A percentile compares a stretch with the other conserved stretches of the same genome.
Evolutionary conservation across 2,888 invertebrate genomes (phyloP).

Genomic region (Malachius bipustulatus): DNA sequence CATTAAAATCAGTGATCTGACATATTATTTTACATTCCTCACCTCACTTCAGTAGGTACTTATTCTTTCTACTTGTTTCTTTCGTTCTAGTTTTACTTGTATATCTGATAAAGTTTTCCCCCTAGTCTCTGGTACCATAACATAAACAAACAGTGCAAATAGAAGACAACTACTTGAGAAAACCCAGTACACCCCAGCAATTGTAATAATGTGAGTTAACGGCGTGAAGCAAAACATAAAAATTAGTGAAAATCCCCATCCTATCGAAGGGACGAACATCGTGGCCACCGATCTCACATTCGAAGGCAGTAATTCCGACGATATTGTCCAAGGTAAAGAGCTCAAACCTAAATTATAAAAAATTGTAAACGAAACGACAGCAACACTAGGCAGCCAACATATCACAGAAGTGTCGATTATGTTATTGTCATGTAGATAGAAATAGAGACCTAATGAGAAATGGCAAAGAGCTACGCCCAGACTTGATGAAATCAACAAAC

Average conservation of each 20-base stretch:
- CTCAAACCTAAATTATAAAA: conserved; percentile 43
- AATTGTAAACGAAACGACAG: conserved; percentile 51
- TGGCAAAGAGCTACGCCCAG: conserved; percentile 51
- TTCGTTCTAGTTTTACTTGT: conserved; percentile 42
- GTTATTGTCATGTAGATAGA: conserved; percentile 38
- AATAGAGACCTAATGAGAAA: conserved; percentile 39
- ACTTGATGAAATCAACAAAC: conserved; percentile 58
- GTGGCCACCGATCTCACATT: conserved; percentile 64
- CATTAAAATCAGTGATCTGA: no score
- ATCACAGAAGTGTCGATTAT: conserved; percentile 37
- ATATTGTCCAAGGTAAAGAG: conserved; percentile 63
- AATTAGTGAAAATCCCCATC: conserved; percentile 61
- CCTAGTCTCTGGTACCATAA: conserved; percentile 87
- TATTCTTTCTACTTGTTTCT: no score
- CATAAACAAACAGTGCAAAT: conserved; percentile 61
- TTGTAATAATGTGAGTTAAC: conserved; percentile 44
- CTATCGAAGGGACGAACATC: conserved; percentile 59
- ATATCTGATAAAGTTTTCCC: conserved; percentile 78
- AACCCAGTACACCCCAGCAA: conserved; percentile 56
- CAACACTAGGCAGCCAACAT: conserved; percentile 57
- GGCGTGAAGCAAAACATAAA: conserved; percentile 57
- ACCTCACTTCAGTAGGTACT: no score
- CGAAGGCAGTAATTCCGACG: conserved; percentile 68
- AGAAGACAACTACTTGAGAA: conserved; percentile 48
- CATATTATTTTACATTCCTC: no score